These are phyloP conservation scores for Grapholita molesta DNA, from an alignment of 1,140 invertebrate genomes.

Conservation along the genomic window DNA sequence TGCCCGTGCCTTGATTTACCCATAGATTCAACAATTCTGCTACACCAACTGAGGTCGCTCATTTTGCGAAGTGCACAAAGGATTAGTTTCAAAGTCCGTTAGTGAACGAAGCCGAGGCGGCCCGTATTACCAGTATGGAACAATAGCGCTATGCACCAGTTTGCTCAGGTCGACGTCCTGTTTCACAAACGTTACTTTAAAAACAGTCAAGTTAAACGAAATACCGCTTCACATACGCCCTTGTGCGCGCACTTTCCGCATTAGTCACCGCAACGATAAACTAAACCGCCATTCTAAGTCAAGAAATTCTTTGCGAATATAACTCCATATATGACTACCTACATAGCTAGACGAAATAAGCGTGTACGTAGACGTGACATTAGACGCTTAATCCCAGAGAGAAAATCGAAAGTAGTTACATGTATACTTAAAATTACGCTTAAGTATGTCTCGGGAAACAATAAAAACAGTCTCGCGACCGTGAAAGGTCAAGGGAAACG, in stretches of 20 bases:
- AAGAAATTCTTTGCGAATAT: background rate
- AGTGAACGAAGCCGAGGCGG: background rate
- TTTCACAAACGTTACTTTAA: background rate
- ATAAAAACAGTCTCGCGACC: conserved; percentile 4
- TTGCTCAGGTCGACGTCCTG: background rate
- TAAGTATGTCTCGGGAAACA: conserved; percentile 13
- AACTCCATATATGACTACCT: background rate
- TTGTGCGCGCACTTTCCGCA: background rate
- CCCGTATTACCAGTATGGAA: background rate
- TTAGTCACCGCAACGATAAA: background rate
- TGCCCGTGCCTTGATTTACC: background rate
- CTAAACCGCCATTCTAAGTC: background rate
- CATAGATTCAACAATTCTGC: background rate
- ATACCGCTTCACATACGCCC: background rate
- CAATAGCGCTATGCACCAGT: background rate
- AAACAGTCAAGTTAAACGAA: background rate
- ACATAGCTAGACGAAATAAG: background rate
- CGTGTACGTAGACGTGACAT: background rate
- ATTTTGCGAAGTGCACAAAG: background rate
- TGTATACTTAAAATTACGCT: background rate
- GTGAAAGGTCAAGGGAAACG: conserved; percentile 10
- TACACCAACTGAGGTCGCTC: background rate
- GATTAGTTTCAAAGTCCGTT: background rate
- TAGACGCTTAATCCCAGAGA: background rate
- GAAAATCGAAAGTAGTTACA: conserved; percentile 4